Percentiles rank a stretch among this genome's conserved stretches.
phyloP scores from a whole-genome alignment of 2,888 invertebrate genomes.

The Slavum lentiscoides region DNA sequence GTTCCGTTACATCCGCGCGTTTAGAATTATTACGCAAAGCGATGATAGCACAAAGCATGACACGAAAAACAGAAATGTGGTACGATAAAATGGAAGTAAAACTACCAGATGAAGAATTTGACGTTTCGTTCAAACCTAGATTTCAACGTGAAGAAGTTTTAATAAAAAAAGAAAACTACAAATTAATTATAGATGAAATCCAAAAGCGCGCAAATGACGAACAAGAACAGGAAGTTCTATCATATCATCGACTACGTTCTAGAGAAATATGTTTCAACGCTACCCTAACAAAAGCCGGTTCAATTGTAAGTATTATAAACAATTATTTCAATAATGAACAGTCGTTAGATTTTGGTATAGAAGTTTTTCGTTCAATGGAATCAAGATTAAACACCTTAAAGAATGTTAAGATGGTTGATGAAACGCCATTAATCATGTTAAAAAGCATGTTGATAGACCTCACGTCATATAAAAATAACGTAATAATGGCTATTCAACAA shows the following conservation, averaged over 20 bases:
- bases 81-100: constrained; percentile 14
- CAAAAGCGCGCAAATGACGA: neutral
- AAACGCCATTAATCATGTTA: neutral
- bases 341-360: neutral
- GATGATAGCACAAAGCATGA: neutral
- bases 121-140: neutral
- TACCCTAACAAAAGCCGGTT: neutral
- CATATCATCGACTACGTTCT: constrained; percentile 1
- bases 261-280: constrained; percentile 38
- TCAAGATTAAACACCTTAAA: constrained; percentile 16
- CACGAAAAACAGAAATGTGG: constrained; percentile 9
- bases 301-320: neutral
- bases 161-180: constrained; percentile 34
- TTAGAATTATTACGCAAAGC: constrained; percentile 20
- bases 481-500: neutral
- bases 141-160: constrained; percentile 20
- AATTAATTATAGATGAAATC: constrained; percentile 18
- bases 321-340: neutral
- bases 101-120: neutral
- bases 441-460: constrained; percentile 23
- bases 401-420: neutral
- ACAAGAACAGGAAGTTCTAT: neutral
- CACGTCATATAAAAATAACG: constrained; percentile 32
- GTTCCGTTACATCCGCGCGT: neutral
- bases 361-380: constrained; percentile 9